Evolutionary conservation across 2,113 vertebrate genomes (phyloP).

Genomic region (Casuarius casuarius): DNA sequence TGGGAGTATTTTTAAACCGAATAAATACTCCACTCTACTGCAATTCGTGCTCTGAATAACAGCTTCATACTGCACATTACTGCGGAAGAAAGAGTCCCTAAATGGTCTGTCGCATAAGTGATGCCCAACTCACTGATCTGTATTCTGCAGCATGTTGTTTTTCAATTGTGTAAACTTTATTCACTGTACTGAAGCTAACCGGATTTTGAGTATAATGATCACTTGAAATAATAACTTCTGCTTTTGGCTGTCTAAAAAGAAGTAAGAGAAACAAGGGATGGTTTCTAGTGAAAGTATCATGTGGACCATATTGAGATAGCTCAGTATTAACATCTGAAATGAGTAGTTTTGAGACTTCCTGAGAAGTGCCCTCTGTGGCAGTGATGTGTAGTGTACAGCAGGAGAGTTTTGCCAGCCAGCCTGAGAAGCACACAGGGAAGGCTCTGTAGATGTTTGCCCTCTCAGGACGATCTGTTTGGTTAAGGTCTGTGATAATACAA

Average conservation of each 20-base stretch:
- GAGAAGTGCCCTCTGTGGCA: background rate
- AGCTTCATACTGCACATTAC: background rate
- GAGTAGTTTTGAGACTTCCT: background rate
- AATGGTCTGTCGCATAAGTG: background rate
- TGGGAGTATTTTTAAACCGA: background rate
- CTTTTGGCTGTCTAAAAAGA: background rate
- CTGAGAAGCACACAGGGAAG: background rate
- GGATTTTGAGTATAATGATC: background rate
- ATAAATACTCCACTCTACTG: background rate
- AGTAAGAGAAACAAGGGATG: background rate
- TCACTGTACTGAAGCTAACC: background rate
- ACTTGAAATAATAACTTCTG: background rate
- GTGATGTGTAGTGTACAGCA: background rate
- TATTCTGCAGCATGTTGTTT: background rate
- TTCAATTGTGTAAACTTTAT: background rate
- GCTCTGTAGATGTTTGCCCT: background rate
- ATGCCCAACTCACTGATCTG: background rate
- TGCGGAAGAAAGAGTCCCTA: background rate
- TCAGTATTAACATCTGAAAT: background rate
- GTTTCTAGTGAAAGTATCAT: background rate
- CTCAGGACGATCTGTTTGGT: background rate
- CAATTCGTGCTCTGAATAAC: background rate
- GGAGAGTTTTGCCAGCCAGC: background rate
- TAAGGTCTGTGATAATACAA: background rate
- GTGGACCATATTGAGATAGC: background rate